Evolutionary conservation across 1,140 invertebrate genomes (phyloP).

Genomic region (Nasonia longicornis): DNA sequence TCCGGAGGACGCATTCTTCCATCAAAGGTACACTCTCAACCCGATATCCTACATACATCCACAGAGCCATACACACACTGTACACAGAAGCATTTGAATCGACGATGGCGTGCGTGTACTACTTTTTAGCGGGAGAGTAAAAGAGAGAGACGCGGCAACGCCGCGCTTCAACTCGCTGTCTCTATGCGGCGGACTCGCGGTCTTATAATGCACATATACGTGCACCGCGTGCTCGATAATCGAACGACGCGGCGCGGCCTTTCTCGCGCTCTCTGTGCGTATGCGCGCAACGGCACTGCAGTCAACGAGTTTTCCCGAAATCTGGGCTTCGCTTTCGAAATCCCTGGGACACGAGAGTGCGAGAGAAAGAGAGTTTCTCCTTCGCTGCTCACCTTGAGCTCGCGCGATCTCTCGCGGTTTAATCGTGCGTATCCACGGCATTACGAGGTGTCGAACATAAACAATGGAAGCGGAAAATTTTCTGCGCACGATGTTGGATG

Average conservation of each 20-base stretch:
- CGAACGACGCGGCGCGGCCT: background rate
- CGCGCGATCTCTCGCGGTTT: background rate
- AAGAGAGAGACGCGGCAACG: slow-evolving; percentile 24
- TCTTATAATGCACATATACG: too few relatives aligned
- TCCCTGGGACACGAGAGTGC: too few relatives aligned
- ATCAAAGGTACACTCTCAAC: background rate
- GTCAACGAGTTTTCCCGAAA: slow-evolving; percentile 9
- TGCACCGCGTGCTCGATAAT: background rate
- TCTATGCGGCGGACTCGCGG: background rate
- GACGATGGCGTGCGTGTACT: slow-evolving; percentile 7
- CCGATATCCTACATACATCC: background rate
- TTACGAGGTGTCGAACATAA: too few relatives aligned
- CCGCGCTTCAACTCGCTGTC: slow-evolving; percentile 6
- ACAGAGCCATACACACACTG: background rate
- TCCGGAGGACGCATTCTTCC: too few relatives aligned
- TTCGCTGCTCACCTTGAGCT: too few relatives aligned
- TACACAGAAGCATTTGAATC: background rate
- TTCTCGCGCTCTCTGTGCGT: background rate
- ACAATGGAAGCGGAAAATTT: background rate
- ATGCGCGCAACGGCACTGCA: background rate
- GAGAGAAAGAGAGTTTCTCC: too few relatives aligned
- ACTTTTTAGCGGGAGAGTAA: slow-evolving; percentile 43
- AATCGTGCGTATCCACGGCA: background rate
- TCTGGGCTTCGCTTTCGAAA: background rate
- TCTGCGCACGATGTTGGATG: background rate